Evolutionary conservation across 2,888 invertebrate species (phyloP), one percentile per base, ranked within the genome.

Genomic region (Alitta virens): DNA sequence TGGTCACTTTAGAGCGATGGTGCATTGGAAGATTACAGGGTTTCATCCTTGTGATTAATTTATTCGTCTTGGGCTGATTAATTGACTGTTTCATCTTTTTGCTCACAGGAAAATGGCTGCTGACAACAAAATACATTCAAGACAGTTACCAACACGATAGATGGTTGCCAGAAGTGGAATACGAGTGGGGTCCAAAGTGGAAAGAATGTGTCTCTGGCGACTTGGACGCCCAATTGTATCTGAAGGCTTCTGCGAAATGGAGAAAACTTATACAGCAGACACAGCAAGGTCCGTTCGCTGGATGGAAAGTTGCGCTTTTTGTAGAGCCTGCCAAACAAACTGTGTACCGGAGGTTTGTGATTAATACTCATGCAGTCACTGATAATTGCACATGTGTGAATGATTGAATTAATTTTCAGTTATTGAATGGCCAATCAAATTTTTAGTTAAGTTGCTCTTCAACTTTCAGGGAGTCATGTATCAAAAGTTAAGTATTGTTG

Each of bases 251-350:
- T 16, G 65, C 70, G 40, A 64, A 73, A 51, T 75, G 75, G 73
- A 63, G 78, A 18, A 71, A 67, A 62, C 54, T 64, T 23, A 38
- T 68, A 38, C 62, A 65, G 18, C 68, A 56, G 18, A 54, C 56
- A 25, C 66, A 65, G 12, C 33, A 23, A 7, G 64, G 63, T 5
- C 68, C 77, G 21, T 78, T 78, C 59, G 50, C 63, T 24, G 74
- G 70, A 0, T 76, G 76, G 76, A 74, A 71, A 24, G 74, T 71
- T 2, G 74, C 76, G n/a, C 71, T 77, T 5, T 55, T 75, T 25
- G 71, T 74, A 9, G 56, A 56, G 9, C 68, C 71, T 50, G 56
- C 60, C 2, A 71, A 69, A 33, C 71, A 69, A 33, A 62, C 55
- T 23, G 72, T 73, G 16, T 75, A 74, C 53, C 73, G 72, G 66